phyloP scores from a whole-genome alignment of 1,140 invertebrate species.

The Aphelenchoides avenae region DNA sequence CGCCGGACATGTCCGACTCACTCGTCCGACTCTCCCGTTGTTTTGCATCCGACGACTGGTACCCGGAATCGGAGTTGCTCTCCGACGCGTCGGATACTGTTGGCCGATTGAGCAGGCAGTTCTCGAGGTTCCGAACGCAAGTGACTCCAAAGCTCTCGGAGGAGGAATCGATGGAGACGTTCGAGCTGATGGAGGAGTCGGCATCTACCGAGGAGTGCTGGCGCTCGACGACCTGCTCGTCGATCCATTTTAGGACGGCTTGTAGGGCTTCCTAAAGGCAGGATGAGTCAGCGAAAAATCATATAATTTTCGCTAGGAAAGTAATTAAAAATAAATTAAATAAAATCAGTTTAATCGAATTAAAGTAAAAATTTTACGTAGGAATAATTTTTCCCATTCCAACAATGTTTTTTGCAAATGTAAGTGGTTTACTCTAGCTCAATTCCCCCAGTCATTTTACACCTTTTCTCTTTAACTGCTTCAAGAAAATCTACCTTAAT shows the following conservation, averaged over 20 bases:
- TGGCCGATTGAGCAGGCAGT: constrained; percentile 7
- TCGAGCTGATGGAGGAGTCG: not conserved
- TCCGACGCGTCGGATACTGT: constrained; percentile 5
- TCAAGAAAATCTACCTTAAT: not conserved
- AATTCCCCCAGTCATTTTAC: not conserved
- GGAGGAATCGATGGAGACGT: too few relatives aligned
- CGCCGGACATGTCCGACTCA: constrained; percentile 4
- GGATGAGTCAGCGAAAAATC: not conserved
- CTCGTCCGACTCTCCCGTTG: not conserved
- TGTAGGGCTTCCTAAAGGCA: constrained; percentile 13
- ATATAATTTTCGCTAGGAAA: not conserved
- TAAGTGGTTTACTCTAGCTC: too few relatives aligned
- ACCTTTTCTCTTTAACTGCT: not conserved
- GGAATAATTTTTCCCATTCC: too few relatives aligned
- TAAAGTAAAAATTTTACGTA: too few relatives aligned
- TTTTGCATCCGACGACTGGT: not conserved
- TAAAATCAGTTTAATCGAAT: too few relatives aligned
- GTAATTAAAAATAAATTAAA: too few relatives aligned
- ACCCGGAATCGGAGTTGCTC: constrained; percentile 8
- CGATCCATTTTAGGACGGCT: constrained; percentile 12
- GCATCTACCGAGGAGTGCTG: not conserved
- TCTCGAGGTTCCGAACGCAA: constrained; percentile 11
- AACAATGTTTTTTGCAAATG: too few relatives aligned
- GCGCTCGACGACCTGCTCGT: constrained; percentile 10
- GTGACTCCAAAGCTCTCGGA: too few relatives aligned